Evolutionary conservation across 1,140 invertebrate species (phyloP), one percentile per base, ranked within the genome.

Genomic region (Drosophila truncata): DNA sequence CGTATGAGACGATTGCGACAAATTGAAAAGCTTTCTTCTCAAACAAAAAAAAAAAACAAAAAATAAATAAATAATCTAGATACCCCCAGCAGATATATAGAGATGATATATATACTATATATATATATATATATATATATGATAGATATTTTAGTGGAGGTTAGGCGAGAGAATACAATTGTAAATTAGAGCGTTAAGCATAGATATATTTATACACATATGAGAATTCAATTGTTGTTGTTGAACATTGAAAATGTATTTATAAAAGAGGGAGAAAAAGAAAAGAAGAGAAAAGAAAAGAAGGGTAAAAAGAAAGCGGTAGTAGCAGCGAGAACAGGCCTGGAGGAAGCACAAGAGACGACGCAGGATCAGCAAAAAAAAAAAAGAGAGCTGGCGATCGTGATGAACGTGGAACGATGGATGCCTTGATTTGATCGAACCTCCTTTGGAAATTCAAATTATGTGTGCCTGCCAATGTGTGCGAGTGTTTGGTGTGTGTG

Each of bases 231-330:
- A 78, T 78, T 78, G 75, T 78, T 78, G 75, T 70, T 78, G 75
- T 78, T 80, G 95, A 96, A 57, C 98, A 99, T 95, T 98, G 98
- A 44, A 90, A 88, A 87, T 87, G 80, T 87, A 87, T 88, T 87
- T 87, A 80, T 76, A 69, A 70, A 41, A 33, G 7, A 37, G 14
- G 14, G 75, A 16, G 20, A 25, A 27, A 59, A 42, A 0, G 7
- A 7, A 5, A 66, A 61, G 18, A n/a, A n/a, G n/a, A n/a, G n/a
- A 39, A 7, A 37, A 5, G 1, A 44, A 27, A 29, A 2, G 3
- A 63, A 27, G n/a, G 20, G n/a, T n/a, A 49, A 37, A 70, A 29
- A 16, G 18, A 37, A 70, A 37, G 37, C 31, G 14, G 33, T 29
- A 71, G 29, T 29, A 20, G 49, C 11, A 44, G 29, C 59, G 8